Base-by-base conservation (phyloP, 2,113 vertebrate species). In the Saccopteryx leptura region DNA sequence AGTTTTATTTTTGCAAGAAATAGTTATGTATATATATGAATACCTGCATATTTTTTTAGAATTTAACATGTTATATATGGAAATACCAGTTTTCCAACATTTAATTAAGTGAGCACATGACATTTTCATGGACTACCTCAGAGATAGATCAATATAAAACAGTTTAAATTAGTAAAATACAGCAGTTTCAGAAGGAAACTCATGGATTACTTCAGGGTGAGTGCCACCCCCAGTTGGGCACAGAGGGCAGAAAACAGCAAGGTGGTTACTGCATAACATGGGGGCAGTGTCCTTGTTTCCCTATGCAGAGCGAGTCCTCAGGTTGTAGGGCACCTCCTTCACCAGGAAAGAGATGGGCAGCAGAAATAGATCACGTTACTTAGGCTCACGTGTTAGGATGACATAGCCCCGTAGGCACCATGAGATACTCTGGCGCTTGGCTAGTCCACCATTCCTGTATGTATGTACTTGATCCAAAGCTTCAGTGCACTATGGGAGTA, bases 1-100 rank as follows among this genome's bases (percentile, higher is more conserved):
- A 93, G 11, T 33, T 52, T 69, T 18, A 60, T 48, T 69, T 96
- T 63, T 84, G 21, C 85, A 60, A 65, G 9, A 65, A 46, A 71
- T 9, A 65, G 60, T 28, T 86, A 90, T n/a, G n/a, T 31, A 60
- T 58, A 83, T 13, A 39, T 39, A 39, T 39, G 39, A 3, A 39
- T 39, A 39, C 39, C 2, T 39, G 39, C 39, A 39, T 39, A 3
- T 39, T 39, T 39, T 39, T 39, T 39, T 83, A 39, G 58, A 58
- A 56, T 97, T 97, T 96, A 96, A 88, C 15, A 19, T 90, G 98
- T 98, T 98, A 98, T 98, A 97, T 95, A 96, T 96, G 90, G 97
- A 98, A 98, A 97, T 58, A 86, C 97, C 96, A 68, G 83, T 93
- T 94, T 96, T 87, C 96, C 91, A 94, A 95, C 86, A 95, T 97